These are phyloP conservation scores for Acanthosepion esculentum DNA, from an alignment of 2,888 invertebrate genomes.

Conservation along the genomic window DNA sequence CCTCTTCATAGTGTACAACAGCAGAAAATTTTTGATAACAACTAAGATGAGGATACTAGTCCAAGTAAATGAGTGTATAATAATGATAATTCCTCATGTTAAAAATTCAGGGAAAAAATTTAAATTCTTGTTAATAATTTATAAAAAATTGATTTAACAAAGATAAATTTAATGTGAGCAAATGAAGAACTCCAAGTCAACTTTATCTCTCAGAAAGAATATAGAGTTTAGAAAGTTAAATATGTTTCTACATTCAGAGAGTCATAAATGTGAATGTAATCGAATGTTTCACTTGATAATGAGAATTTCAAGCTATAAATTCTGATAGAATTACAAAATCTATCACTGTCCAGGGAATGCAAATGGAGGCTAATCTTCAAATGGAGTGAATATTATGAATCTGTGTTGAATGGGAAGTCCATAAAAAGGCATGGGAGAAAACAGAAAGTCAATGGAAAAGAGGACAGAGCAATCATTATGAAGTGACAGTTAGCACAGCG, in stretches of 20 bases:
- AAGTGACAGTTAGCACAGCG: background rate
- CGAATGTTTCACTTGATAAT: background rate
- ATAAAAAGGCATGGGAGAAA: constrained; percentile 6
- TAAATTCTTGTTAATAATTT: no score
- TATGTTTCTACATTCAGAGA: background rate
- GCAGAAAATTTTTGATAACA: no score
- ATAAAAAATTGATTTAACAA: no score
- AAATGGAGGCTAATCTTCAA: background rate
- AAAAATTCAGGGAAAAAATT: background rate
- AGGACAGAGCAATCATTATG: background rate
- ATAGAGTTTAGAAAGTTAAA: background rate
- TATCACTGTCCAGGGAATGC: background rate
- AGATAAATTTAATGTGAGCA: no score
- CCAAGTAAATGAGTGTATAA: no score
- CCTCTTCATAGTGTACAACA: no score
- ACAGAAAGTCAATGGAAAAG: background rate
- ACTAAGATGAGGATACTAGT: no score
- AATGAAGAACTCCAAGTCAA: no score
- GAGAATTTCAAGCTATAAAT: background rate
- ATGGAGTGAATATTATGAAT: background rate
- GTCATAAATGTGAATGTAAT: background rate
- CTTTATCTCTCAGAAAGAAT: no score
- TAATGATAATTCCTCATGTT: no score
- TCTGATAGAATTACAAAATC: background rate
- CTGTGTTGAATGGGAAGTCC: background rate